Percentiles rank a stretch among this genome's conserved stretches.
These are phyloP conservation scores for Beaufortia kweichowensis DNA, from an alignment of 2,113 vertebrate genomes.

Conservation along the genomic window DNA sequence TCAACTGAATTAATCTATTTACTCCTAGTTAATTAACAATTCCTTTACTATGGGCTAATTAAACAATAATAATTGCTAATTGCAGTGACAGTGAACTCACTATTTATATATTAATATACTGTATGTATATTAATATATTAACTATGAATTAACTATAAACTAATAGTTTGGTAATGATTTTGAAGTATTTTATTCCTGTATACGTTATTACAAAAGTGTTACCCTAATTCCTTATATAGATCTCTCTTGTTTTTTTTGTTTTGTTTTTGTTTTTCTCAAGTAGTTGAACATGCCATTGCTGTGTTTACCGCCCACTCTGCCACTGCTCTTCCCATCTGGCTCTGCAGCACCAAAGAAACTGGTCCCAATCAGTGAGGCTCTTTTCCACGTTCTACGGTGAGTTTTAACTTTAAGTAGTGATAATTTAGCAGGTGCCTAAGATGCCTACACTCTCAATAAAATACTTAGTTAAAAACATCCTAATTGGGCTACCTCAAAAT, in stretches of 20 bases:
- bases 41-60: no score
- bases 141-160: no score
- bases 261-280: background rate
- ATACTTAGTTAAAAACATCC: background rate
- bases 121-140: no score
- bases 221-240: no score
- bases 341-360: background rate
- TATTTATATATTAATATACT: no score
- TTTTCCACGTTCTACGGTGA: conserved; percentile 17
- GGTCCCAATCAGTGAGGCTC: conserved; percentile 19
- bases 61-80: no score
- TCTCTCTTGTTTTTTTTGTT: background rate
- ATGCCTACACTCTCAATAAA: background rate
- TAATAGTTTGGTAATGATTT: no score
- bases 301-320: background rate
- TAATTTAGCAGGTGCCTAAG: background rate
- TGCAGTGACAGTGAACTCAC: no score
- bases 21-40: no score
- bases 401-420: background rate
- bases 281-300: conserved; percentile 2
- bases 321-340: background rate
- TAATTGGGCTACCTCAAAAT: background rate
- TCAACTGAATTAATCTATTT: no score
- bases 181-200: no score
- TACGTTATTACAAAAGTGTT: no score